Evolutionary conservation across 2,888 invertebrate genomes (phyloP).

Genomic region (Alcis repandata): DNA sequence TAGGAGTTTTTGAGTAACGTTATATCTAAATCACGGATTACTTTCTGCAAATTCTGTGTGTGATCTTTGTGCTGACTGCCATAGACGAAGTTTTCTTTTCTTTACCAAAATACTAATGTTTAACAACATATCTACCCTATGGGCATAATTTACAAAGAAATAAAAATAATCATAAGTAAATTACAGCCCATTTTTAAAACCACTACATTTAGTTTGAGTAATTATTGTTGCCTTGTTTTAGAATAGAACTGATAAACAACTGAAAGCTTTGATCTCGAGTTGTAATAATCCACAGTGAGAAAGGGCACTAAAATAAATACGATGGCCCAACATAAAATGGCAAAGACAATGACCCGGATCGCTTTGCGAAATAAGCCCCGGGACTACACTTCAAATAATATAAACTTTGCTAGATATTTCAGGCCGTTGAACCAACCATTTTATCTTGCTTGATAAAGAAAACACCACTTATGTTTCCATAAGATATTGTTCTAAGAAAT

Average conservation of each 20-base stretch:
- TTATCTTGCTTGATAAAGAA: conserved; percentile 11
- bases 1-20: too few species aligned
- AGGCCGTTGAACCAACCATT: conserved; percentile 18
- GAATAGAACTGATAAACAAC: not conserved
- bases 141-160: too few species aligned
- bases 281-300: conserved; percentile 16
- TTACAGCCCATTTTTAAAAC: too few species aligned
- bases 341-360: conserved; percentile 20
- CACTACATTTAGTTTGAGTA: too few species aligned
- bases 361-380: conserved; percentile 16
- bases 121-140: too few species aligned
- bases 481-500: conserved; percentile 6
- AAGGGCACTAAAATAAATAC: conserved; percentile 19
- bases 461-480: conserved; percentile 4
- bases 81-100: too few species aligned
- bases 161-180: too few species aligned
- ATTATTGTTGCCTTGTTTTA: not conserved
- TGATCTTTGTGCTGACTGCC: too few species aligned
- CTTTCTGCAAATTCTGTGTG: too few species aligned
- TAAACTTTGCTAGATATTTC: conserved; percentile 16
- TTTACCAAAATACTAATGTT: too few species aligned
- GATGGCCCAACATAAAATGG: conserved; percentile 15
- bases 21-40: too few species aligned
- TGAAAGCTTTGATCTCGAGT: conserved; percentile 6
- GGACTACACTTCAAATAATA: conserved; percentile 21